These are phyloP conservation scores for Chelon auratus DNA, from an alignment of 2,797 vertebrate genomes.

Conservation along the genomic window DNA sequence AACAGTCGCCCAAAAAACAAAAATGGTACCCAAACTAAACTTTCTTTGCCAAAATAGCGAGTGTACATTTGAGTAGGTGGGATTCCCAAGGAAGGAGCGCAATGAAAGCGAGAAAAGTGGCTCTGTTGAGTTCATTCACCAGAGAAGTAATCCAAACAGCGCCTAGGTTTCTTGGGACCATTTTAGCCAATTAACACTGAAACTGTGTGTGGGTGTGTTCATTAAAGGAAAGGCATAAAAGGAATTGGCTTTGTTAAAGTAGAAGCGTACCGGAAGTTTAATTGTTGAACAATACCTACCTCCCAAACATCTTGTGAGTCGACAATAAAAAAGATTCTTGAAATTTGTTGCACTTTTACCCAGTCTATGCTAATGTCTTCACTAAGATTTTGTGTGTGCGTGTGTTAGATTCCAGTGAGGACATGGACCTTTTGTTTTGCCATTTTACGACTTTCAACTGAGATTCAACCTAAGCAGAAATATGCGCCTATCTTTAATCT, in stretches of 20 bases:
- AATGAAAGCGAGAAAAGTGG: background rate
- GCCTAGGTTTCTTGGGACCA: too few species aligned
- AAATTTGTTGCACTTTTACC: background rate
- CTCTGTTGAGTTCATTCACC: conserved; percentile 39
- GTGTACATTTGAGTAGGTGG: background rate
- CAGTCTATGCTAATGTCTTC: background rate
- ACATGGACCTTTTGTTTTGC: conserved; percentile 25
- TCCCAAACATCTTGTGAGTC: background rate
- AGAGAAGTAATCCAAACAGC: conserved; percentile 42
- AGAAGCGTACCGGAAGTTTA: background rate
- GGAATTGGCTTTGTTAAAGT: background rate
- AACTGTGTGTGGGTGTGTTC: background rate
- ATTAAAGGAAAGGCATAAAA: background rate
- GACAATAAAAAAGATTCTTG: background rate
- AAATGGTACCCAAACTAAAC: background rate
- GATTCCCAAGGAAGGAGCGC: background rate
- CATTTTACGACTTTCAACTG: conserved; percentile 34
- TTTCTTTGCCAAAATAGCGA: background rate
- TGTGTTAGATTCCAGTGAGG: conserved; percentile 12
- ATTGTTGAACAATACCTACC: background rate
- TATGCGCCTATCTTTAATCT: conserved; percentile 29
- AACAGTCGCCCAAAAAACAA: too few species aligned
- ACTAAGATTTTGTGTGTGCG: background rate
- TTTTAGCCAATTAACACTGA: background rate
- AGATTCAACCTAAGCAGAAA: conserved; percentile 25